Conservation (phyloP, 2,113 vertebrate genomes). For the Microtus oregoni region DNA sequence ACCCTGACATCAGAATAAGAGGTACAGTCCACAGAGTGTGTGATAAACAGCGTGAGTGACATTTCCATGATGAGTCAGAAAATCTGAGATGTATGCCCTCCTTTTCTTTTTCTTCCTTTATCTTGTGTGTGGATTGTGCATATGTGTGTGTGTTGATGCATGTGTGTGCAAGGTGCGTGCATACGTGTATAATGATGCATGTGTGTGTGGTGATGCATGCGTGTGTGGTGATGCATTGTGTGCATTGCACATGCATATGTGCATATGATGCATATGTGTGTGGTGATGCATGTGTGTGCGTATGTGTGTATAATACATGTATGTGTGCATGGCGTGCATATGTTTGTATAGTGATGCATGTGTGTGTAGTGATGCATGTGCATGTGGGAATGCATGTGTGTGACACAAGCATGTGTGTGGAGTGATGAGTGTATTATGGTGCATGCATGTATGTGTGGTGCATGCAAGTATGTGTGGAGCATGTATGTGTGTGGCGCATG, state of each 20-base stretch:
- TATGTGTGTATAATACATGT: too few species aligned
- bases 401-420: too few species aligned
- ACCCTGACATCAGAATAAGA: not conserved
- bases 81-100: not conserved
- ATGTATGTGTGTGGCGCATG: not conserved
- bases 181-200: too few species aligned
- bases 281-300: too few species aligned
- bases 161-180: not conserved
- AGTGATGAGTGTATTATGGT: not conserved
- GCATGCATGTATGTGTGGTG: too few species aligned
- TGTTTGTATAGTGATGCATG: not conserved
- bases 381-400: too few species aligned
- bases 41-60: not conserved
- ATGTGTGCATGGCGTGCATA: not conserved
- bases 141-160: not conserved
- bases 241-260: not conserved
- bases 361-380: not conserved
- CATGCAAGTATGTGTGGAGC: not conserved
- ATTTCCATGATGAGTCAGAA: not conserved
- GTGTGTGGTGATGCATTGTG: too few species aligned
- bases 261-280: too few species aligned
- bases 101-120: not conserved
- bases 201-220: not conserved
- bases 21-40: not conserved
- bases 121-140: not conserved